These are phyloP conservation scores for Montipora capricornis DNA, from an alignment of 64 coral and sea anemone genomes.

Conservation along the genomic window DNA sequence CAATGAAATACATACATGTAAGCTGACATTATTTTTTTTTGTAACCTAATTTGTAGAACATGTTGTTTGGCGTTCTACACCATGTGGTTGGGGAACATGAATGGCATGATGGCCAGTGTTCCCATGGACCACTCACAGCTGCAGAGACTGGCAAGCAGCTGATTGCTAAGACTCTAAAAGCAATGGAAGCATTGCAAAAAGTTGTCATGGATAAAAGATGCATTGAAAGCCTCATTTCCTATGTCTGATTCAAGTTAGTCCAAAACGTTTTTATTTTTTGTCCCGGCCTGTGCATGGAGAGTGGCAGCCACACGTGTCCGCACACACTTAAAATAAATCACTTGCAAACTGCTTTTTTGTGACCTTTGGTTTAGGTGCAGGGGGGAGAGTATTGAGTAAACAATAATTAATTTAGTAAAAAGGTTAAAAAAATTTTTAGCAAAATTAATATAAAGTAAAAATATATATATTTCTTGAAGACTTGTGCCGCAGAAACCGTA, in stretches of 20 bases:
- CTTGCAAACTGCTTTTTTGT: too few relatives aligned
- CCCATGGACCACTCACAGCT: neutral
- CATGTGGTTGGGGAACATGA: constrained; percentile 1
- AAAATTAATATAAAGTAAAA: too few relatives aligned
- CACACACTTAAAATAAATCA: too few relatives aligned
- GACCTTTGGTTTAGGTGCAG: too few relatives aligned
- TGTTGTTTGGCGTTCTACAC: neutral
- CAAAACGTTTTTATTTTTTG: neutral
- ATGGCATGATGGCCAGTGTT: neutral
- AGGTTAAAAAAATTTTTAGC: too few relatives aligned
- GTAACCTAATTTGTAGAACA: neutral
- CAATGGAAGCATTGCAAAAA: neutral
- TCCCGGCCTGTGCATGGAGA: too few relatives aligned
- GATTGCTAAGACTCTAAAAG: neutral
- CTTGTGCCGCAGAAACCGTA: too few relatives aligned
- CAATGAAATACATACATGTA: neutral
- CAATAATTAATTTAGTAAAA: too few relatives aligned
- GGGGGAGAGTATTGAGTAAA: too few relatives aligned
- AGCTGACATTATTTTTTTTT: neutral
- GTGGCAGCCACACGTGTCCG: too few relatives aligned
- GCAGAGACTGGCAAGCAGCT: neutral
- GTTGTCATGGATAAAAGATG: constrained; percentile 3
- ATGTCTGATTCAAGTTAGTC: constrained; percentile 39
- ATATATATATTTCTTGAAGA: too few relatives aligned
- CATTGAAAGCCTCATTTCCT: neutral